phyloP scores from a whole-genome alignment of 2,797 vertebrate species.

The Aldrovandia affinis region DNA sequence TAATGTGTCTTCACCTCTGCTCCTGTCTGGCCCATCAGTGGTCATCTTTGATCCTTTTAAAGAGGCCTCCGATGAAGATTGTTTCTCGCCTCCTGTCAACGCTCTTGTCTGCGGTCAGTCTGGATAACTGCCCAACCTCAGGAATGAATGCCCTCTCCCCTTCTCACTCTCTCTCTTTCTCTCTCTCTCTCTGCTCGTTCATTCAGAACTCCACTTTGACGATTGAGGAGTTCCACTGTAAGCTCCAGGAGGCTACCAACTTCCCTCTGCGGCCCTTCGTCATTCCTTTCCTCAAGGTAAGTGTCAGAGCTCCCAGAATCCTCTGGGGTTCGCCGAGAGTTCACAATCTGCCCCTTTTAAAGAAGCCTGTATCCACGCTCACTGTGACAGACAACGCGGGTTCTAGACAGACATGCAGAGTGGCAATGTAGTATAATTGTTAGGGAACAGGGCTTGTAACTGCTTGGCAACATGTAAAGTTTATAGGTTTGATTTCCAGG shows the following conservation, averaged over 20 bases:
- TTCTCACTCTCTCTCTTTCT: slow-evolving; percentile 40
- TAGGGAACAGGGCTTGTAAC: slow-evolving; percentile 14
- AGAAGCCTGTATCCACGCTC: not conserved
- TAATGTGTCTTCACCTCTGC: not conserved
- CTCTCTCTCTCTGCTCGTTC: slow-evolving; percentile 37
- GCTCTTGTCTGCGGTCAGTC: not conserved
- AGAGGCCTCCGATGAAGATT: not conserved
- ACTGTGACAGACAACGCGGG: slow-evolving; percentile 10
- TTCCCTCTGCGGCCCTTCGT: slow-evolving; percentile 96
- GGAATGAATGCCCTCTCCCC: not conserved
- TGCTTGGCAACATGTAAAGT: too few relatives aligned
- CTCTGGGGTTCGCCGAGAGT: not conserved
- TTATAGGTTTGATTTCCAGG: too few relatives aligned
- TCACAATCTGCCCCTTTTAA: not conserved
- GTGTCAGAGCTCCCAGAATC: not conserved
- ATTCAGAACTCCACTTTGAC: slow-evolving; percentile 86
- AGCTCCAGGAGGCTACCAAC: slow-evolving; percentile 96
- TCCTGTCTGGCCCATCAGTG: not conserved
- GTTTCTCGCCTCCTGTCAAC: not conserved
- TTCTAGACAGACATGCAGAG: slow-evolving; percentile 41
- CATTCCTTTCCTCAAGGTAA: slow-evolving; percentile 97
- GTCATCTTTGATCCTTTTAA: not conserved
- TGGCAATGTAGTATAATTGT: slow-evolving; percentile 41
- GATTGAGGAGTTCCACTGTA: slow-evolving; percentile 95
- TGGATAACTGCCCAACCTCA: not conserved